Evolutionary conservation across 2,888 invertebrate species (phyloP).

Genomic region (Rhopalosiphum nymphaeae): DNA sequence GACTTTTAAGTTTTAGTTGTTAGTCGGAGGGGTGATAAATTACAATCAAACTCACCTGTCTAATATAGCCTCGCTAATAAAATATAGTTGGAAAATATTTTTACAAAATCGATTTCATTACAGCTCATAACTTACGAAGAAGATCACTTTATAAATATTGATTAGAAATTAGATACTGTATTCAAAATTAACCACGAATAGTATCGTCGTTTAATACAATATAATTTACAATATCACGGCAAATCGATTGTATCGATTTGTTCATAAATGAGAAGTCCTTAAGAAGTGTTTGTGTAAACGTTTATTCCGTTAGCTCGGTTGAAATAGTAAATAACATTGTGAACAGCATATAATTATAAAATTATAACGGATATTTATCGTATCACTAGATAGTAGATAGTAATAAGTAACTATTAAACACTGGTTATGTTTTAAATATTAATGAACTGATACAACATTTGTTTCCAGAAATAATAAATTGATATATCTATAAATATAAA

Average conservation of each 20-base stretch:
- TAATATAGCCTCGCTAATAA: background rate
- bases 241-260: background rate
- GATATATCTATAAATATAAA: background rate
- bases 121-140: background rate
- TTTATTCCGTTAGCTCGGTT: background rate
- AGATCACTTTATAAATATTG: background rate
- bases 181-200: background rate
- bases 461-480: background rate
- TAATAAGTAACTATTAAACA: background rate
- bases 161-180: background rate
- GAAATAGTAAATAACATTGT: background rate
- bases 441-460: background rate
- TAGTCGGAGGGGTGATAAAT: conserved; percentile 4
- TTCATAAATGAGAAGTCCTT: background rate
- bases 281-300: background rate
- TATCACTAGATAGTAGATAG: background rate
- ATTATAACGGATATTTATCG: background rate
- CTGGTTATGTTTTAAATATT: background rate
- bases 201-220: background rate
- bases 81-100: background rate
- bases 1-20: conserved; percentile 28
- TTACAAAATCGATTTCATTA: background rate
- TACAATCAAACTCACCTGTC: background rate
- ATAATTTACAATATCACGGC: background rate
- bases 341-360: background rate